phyloP scores from a whole-genome alignment of 2,113 vertebrate genomes.

The Mus musculus region DNA sequence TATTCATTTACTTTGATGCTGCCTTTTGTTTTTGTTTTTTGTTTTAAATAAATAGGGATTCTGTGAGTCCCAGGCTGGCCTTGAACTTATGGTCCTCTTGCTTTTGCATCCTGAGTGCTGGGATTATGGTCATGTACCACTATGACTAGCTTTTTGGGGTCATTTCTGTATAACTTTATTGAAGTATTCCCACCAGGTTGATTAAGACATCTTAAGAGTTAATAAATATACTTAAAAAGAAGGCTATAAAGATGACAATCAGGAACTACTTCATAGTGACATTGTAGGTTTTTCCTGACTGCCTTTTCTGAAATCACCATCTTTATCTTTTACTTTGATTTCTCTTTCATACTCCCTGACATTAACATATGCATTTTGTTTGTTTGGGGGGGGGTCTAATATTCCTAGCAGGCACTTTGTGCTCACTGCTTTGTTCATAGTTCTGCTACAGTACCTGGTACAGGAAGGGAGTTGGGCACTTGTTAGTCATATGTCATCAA shows the following conservation, averaged over 20 bases:
- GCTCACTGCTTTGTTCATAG: not conserved
- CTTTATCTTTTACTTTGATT: not conserved
- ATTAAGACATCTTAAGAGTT: not conserved
- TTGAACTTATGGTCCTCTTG: not conserved
- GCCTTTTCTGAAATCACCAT: not conserved
- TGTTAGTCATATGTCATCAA: conserved; percentile 29
- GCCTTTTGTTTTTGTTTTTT: not conserved
- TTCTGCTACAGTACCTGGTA: conserved; percentile 20
- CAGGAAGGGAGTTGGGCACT: not conserved
- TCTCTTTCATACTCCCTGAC: not conserved
- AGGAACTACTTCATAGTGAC: not conserved
- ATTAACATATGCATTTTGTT: not conserved
- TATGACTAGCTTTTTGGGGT: not conserved
- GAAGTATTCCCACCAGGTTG: not conserved
- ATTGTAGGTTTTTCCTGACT: not conserved
- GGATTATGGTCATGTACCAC: not conserved
- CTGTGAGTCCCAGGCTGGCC: not conserved
- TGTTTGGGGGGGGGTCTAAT: not conserved
- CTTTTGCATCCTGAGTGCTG: not conserved
- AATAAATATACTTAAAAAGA: not conserved
- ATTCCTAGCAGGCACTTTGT: not conserved
- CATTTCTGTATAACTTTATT: conserved; percentile 28
- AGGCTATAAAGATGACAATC: not conserved
- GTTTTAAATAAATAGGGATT: not conserved
- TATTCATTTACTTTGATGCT: not conserved